These are phyloP conservation scores for Stomatorhinus walkeri DNA, from an alignment of 2,797 vertebrate species.

Conservation along the genomic window DNA sequence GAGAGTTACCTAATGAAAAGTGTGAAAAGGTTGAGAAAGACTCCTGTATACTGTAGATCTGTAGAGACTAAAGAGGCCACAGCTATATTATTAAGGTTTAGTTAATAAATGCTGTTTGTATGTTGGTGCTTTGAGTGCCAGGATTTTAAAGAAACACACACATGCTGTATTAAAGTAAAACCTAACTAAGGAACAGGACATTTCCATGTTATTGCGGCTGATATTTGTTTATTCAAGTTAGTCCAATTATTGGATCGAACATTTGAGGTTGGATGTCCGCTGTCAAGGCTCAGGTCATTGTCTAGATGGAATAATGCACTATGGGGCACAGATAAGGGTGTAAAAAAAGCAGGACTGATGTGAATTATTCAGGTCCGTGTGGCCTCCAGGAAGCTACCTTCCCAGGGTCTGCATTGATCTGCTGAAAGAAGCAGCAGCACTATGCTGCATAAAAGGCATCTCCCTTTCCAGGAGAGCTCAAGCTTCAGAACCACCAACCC, in stretches of 20 bases:
- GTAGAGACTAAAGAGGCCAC: background rate
- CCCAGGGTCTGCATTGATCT: background rate
- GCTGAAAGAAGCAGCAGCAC: background rate
- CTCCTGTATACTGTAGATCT: background rate
- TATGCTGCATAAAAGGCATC: background rate
- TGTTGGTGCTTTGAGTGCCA: background rate
- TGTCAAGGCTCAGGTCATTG: background rate
- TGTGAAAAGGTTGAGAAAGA: background rate
- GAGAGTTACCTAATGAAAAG: background rate
- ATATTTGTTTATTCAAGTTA: background rate
- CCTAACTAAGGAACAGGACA: background rate
- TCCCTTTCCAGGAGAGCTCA: background rate
- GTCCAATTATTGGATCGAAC: background rate
- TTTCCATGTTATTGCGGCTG: background rate
- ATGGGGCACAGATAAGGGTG: background rate
- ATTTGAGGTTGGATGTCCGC: background rate
- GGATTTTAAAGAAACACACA: background rate
- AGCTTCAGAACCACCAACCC: background rate
- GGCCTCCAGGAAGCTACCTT: background rate
- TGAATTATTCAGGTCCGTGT: background rate
- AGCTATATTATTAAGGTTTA: background rate
- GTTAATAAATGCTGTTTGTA: background rate
- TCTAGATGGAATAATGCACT: background rate
- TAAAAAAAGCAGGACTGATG: background rate
- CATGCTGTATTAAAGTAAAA: background rate